Percentiles rank a stretch among this genome's conserved stretches.
These are phyloP conservation scores for Neelides folsomi DNA, from an alignment of 2,888 invertebrate genomes.

Conservation along the genomic window DNA sequence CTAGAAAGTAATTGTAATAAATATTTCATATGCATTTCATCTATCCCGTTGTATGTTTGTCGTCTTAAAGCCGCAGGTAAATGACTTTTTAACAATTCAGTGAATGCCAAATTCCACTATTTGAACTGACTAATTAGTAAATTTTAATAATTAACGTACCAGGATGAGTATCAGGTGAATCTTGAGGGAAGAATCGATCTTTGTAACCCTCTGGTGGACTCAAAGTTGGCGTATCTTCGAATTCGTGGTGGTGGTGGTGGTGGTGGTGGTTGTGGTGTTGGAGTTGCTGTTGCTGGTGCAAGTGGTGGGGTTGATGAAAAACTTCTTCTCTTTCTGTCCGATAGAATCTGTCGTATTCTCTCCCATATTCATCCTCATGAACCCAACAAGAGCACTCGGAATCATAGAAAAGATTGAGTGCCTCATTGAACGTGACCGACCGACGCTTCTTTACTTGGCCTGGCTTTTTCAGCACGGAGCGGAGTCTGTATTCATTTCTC, in stretches of 20 bases:
- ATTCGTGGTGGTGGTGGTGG: constrained; percentile 55
- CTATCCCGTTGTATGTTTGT: no score
- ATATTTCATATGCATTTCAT: no score
- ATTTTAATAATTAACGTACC: constrained; percentile 17
- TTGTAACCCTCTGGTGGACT: constrained; percentile 87
- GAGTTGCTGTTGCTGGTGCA: constrained; percentile 18
- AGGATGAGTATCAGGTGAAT: constrained; percentile 29
- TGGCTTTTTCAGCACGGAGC: constrained; percentile 59
- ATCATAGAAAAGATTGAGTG: constrained; percentile 77
- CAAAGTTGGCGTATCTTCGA: constrained; percentile 66
- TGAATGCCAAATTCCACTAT: no score
- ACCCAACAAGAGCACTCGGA: constrained; percentile 83
- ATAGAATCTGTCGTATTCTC: constrained; percentile 40
- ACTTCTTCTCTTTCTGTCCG: constrained; percentile 44
- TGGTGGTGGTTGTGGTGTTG: constrained; percentile 38
- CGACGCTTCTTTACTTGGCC: constrained; percentile 55
- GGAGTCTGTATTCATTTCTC: constrained; percentile 26
- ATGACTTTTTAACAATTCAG: no score
- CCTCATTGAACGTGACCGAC: constrained; percentile 77
- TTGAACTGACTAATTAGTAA: constrained; percentile 5
- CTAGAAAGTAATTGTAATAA: no score
- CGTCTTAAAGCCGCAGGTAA: no score
- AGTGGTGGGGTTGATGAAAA: constrained; percentile 13
- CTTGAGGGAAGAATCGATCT: constrained; percentile 42
- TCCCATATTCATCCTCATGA: constrained; percentile 68